Base-by-base conservation (phyloP, 2,113 vertebrate genomes). In the Nibea albiflora region DNA sequence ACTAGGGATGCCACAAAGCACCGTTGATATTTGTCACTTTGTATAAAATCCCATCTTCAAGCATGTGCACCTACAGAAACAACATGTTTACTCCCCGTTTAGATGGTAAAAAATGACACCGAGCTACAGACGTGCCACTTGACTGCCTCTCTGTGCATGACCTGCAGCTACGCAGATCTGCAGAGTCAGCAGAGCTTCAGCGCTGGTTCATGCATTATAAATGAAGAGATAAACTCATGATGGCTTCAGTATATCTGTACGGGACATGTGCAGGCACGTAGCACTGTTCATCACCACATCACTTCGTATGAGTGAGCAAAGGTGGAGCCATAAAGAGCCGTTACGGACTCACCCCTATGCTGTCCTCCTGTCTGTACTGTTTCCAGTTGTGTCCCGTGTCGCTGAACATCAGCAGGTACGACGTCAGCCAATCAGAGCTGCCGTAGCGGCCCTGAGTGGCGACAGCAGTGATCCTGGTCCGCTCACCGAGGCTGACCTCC, bases 301-400 rank as follows among this genome's bases (percentile, higher is more conserved):
- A 46, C 16, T 69, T 56, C 24, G 49, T 7, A 11, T 12, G 42
- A 57, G 17, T 53, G 6, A 53, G 52, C 5, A 19, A 11, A 44
- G 12, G 26, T 1, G 7, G 3, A 73, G 73, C 16, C 12, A 12
- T 46, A 14, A 14, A 46, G 3, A 46, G 8, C 35, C 0, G 35
- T 39, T n/a, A 2, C 19, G 10, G 52, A 96, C 97, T 86, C 96
- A 98, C 97, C 96, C 96, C 96, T 65, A 95, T 94, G 78, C 96
- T 97, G 94, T 98, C 97, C 75, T 98, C 97, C 80, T 97, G 96
- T 12, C 94, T 93, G 88, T 97, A 96, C 15, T 96, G 97, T 42
- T 94, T 98, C 97, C 97, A 98, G 91, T 98, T 97, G 88, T 92
- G 93, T 52, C 97, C 97, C 2, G 96, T 96, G 68, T 98, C 97